Evolutionary conservation across 2,888 invertebrate species (phyloP).

Genomic region (Platycheirus albimanus): DNA sequence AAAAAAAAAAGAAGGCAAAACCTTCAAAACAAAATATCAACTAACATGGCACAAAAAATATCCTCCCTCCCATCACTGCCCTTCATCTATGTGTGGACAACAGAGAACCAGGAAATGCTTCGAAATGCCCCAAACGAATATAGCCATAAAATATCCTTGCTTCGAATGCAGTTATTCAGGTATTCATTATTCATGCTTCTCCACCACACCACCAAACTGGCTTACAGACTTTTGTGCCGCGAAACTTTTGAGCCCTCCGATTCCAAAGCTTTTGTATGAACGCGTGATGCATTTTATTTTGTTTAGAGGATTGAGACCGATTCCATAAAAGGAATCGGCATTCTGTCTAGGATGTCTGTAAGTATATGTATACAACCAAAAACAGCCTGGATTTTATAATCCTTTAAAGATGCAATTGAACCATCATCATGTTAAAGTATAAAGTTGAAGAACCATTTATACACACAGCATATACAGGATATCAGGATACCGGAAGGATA

Average conservation of each 20-base stretch:
- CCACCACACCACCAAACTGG: conserved; percentile 29
- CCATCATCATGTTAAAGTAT: conserved; percentile 12
- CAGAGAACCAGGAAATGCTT: conserved; percentile 55
- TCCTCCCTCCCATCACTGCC: background rate
- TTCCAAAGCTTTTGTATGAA: conserved; percentile 20
- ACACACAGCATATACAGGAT: no score
- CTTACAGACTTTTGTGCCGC: conserved; percentile 50
- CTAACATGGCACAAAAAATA: conserved; percentile 9
- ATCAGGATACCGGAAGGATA: background rate
- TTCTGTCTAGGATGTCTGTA: conserved; percentile 7
- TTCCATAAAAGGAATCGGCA: background rate
- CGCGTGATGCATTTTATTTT: conserved; percentile 39
- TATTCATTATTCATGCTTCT: conserved; percentile 70
- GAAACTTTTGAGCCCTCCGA: conserved; percentile 31
- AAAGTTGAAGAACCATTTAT: background rate
- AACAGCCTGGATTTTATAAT: conserved; percentile 8
- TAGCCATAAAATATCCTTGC: conserved; percentile 38
- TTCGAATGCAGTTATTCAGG: conserved; percentile 67
- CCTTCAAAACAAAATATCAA: conserved; percentile 51
- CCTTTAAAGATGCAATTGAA: conserved; percentile 42
- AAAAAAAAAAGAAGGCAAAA: conserved; percentile 25
- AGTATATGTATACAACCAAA: background rate
- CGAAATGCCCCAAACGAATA: conserved; percentile 49
- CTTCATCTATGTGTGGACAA: conserved; percentile 5
- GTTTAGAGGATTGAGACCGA: background rate